A percentile compares a stretch with the other conserved stretches of the same genome.
Conservation (phyloP, 2,113 vertebrate genomes). For the Carettochelys insculpta region DNA sequence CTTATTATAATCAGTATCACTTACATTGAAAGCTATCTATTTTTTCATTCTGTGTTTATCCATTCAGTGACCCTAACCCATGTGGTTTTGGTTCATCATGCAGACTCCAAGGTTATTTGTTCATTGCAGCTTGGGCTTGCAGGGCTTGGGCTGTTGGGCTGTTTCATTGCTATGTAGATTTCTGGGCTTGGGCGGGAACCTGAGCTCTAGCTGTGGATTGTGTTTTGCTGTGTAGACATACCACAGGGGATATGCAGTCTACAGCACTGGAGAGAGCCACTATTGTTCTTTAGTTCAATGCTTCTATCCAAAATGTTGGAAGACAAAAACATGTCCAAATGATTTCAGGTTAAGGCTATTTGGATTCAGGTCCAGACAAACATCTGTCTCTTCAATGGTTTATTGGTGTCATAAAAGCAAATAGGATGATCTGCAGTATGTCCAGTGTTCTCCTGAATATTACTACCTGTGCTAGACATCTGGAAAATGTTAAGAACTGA, state of each 20-base stretch:
- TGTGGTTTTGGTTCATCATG: not conserved
- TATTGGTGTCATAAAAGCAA: not conserved
- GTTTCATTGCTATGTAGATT: not conserved
- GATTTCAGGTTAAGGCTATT: not conserved
- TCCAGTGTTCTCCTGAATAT: not conserved
- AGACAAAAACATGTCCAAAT: not conserved
- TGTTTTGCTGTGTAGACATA: not conserved
- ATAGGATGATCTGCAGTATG: not conserved
- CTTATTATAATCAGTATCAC: not conserved
- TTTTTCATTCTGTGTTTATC: not conserved
- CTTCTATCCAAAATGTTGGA: constrained; percentile 1
- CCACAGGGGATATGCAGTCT: not conserved
- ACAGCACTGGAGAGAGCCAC: not conserved
- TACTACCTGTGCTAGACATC: not conserved
- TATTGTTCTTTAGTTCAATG: not conserved
- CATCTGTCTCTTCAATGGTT: not conserved
- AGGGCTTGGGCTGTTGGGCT: not conserved
- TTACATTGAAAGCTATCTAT: not conserved
- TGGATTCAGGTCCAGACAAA: not conserved
- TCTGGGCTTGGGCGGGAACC: not conserved
- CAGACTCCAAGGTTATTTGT: not conserved
- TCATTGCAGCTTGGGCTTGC: not conserved
- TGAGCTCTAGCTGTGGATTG: not conserved
- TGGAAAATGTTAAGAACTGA: not conserved
- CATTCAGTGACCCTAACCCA: accelerated